A percentile compares a stretch with the other conserved stretches of the same genome.
Conservation (phyloP, 2,888 invertebrate genomes). For the Acrocera orbiculus region DNA sequence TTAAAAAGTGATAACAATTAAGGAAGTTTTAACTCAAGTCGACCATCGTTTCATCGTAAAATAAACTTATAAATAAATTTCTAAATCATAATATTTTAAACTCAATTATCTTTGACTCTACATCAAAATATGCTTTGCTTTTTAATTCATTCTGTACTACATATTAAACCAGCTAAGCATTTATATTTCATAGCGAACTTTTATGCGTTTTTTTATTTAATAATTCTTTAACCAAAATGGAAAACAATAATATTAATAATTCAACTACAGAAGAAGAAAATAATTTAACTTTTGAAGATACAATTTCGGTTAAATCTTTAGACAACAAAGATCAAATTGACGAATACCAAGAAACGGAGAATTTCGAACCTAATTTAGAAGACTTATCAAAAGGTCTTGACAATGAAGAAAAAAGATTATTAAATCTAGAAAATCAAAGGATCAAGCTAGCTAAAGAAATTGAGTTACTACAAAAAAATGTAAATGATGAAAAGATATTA, state of each 20-base stretch:
- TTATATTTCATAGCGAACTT: too few relatives aligned
- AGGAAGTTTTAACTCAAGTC: too few relatives aligned
- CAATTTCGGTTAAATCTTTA: neutral
- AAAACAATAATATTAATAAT: neutral
- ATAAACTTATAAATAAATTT: too few relatives aligned
- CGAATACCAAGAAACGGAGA: too few relatives aligned
- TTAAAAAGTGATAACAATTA: too few relatives aligned
- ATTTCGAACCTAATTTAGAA: slow-evolving; percentile 1
- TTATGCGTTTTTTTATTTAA: neutral
- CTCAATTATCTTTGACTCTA: too few relatives aligned
- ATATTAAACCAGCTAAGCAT: too few relatives aligned
- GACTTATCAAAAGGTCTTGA: slow-evolving; percentile 8
- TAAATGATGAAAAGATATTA: slow-evolving; percentile 8
- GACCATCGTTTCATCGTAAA: too few relatives aligned
- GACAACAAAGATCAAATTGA: too few relatives aligned
- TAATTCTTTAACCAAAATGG: neutral
- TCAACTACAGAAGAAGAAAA: neutral
- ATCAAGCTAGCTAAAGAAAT: slow-evolving; percentile 8
- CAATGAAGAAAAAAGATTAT: slow-evolving; percentile 7
- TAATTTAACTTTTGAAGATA: neutral
- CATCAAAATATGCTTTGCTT: too few relatives aligned
- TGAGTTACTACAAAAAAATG: slow-evolving; percentile 7
- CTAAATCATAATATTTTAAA: too few relatives aligned
- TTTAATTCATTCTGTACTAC: too few relatives aligned
- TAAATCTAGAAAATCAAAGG: slow-evolving; percentile 5